These are phyloP conservation scores for Delphinus delphis DNA, from an alignment of 2,113 vertebrate species.

Conservation along the genomic window DNA sequence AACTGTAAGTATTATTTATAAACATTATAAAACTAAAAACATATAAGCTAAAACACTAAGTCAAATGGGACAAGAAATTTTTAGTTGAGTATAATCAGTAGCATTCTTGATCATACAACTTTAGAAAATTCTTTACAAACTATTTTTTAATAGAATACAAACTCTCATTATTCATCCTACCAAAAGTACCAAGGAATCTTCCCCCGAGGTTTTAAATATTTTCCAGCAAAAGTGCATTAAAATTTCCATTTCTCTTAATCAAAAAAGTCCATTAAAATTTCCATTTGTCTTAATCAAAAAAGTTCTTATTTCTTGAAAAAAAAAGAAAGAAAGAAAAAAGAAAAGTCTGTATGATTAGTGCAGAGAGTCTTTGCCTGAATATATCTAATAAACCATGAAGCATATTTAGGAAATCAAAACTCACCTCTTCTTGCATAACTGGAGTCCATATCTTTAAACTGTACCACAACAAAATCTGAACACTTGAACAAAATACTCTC, in stretches of 20 bases:
- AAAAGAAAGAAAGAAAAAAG: no score
- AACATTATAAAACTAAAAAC: neutral
- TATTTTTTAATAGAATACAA: neutral
- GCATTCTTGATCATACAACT: neutral
- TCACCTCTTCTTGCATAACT: conserved; percentile 97
- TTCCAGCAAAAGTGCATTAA: conserved; percentile 5
- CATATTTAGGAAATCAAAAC: conserved; percentile 42
- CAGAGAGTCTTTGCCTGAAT: neutral
- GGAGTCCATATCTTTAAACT: conserved; percentile 98
- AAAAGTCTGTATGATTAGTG: neutral
- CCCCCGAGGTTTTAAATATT: conserved; percentile 26
- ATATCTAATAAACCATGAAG: neutral
- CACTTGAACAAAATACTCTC: conserved; percentile 98
- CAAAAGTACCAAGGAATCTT: neutral
- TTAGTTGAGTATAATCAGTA: neutral
- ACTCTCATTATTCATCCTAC: neutral
- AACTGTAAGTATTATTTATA: neutral
- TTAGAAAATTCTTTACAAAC: conserved; percentile 28
- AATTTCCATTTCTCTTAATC: neutral
- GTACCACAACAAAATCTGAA: conserved; percentile 96
- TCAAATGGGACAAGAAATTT: neutral
- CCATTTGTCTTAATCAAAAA: neutral
- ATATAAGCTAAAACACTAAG: neutral
- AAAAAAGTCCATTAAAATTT: neutral
- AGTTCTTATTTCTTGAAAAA: neutral